Percentiles rank a stretch among this genome's conserved stretches.
These are phyloP conservation scores for Cyanoliseus patagonus DNA, from an alignment of 2,113 vertebrate genomes.

Conservation along the genomic window DNA sequence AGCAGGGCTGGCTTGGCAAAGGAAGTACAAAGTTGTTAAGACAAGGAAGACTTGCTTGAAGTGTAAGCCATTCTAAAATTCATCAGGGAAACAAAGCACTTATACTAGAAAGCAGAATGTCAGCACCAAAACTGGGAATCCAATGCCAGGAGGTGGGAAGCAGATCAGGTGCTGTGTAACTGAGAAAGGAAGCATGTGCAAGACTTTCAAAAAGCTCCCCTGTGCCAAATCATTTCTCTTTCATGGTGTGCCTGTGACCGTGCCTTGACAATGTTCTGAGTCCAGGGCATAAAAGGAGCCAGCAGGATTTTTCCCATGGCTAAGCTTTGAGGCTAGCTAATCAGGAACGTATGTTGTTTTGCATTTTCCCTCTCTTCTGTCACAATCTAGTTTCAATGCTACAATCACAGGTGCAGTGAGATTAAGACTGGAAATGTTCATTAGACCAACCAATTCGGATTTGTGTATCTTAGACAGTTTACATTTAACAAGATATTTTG, in stretches of 20 bases:
- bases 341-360: not conserved
- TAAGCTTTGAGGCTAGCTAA: not conserved
- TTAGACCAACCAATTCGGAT: not conserved
- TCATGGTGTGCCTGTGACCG: not conserved
- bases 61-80: not conserved
- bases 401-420: not conserved
- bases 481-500: not conserved
- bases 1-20: not conserved
- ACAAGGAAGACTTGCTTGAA: not conserved
- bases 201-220: not conserved
- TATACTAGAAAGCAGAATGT: not conserved
- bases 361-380: not conserved
- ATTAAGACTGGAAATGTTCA: not conserved
- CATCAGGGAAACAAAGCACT: not conserved
- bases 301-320: not conserved
- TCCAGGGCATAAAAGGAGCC: not conserved
- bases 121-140: not conserved
- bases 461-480: not conserved
- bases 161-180: not conserved
- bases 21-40: not conserved
- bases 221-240: not conserved
- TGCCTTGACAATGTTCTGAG: not conserved
- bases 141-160: not conserved
- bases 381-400: not conserved
- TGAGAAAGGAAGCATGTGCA: not conserved